Evolutionary conservation across 2,797 vertebrate species (phyloP), one percentile per base, ranked within the genome.

Genomic region (Eospalax fontanierii): DNA sequence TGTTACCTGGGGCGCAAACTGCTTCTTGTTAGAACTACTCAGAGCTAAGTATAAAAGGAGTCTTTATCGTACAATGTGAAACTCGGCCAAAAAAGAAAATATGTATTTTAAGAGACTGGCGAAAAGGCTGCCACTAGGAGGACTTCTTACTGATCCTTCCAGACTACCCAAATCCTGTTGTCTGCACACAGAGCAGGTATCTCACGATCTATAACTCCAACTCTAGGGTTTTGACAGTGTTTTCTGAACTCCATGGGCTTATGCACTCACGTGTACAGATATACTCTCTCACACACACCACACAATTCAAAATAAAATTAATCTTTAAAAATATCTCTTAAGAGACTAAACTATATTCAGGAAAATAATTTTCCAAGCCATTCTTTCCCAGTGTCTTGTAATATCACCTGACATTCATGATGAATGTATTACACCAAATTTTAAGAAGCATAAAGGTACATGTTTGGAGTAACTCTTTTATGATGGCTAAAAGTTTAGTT

Each of bases 381-480:
- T 84, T 68, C 18, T 18, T 71, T 59, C 46, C 30, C 40, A 38
- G 12, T 54, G 57, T 89, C 54, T 70, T 88, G 4, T 40, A 26
- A 63, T 38, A 76, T 3, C n/a, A 71, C 93, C 81, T 61, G 40
- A 57, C 83, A 78, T 24, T 61, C 24, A 4, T 30, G 16, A 57
- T 63, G 12, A 4, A 11, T 93, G 6, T 30, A 19, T 89, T 89
- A 61, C 40, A 61, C 40, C 65, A 74, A 35, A 71, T 79, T 7
- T 14, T 63, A 70, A 92, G 73, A 33, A 43, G 5, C 24, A 85
- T 87, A 43, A 75, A 89, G n/a, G 54, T 16, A 71, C 35, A 6
- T 40, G 19, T 92, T 80, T 93, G 76, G 68, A 96, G 85, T 92
- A 35, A 26, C 33, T 83, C 90, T 38, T 3, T 76, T 95, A 85